These are phyloP conservation scores for Calcarius ornatus DNA, from an alignment of 2,113 vertebrate genomes.

Conservation along the genomic window DNA sequence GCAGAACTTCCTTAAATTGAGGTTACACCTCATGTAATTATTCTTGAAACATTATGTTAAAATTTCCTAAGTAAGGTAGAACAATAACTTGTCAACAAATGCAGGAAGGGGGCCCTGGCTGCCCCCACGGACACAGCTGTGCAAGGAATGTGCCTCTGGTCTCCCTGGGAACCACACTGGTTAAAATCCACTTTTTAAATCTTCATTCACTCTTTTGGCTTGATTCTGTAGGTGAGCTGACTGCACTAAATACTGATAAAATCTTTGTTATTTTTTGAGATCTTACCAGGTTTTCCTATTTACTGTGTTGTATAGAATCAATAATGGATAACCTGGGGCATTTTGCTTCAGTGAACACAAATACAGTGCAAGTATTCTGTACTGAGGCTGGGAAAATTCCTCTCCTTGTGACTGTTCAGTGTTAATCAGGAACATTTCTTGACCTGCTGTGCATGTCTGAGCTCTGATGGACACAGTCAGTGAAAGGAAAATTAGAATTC, in stretches of 20 bases:
- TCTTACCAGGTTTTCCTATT: background rate
- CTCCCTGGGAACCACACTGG: background rate
- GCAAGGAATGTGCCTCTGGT: background rate
- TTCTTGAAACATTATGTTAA: background rate
- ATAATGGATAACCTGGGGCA: background rate
- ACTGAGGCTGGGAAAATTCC: background rate
- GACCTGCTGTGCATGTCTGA: background rate
- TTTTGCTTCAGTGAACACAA: background rate
- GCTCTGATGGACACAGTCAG: background rate
- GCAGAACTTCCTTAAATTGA: background rate
- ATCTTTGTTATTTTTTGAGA: background rate
- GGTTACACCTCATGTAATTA: slow-evolving; percentile 23
- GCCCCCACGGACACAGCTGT: slow-evolving; percentile 20
- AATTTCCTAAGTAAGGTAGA: slow-evolving; percentile 56
- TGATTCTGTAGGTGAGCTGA: background rate
- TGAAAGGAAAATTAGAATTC: background rate
- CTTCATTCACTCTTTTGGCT: background rate
- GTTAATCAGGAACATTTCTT: background rate
- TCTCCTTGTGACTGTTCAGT: background rate
- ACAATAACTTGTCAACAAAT: slow-evolving; percentile 63
- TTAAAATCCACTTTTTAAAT: background rate
- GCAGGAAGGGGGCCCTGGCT: slow-evolving; percentile 44
- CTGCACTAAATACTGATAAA: background rate
- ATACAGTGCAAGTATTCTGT: background rate
- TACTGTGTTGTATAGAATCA: background rate